Evolutionary conservation across 2,113 vertebrate species (phyloP), one percentile per base, ranked within the genome.

Genomic region (Ageneiosus marmoratus): DNA sequence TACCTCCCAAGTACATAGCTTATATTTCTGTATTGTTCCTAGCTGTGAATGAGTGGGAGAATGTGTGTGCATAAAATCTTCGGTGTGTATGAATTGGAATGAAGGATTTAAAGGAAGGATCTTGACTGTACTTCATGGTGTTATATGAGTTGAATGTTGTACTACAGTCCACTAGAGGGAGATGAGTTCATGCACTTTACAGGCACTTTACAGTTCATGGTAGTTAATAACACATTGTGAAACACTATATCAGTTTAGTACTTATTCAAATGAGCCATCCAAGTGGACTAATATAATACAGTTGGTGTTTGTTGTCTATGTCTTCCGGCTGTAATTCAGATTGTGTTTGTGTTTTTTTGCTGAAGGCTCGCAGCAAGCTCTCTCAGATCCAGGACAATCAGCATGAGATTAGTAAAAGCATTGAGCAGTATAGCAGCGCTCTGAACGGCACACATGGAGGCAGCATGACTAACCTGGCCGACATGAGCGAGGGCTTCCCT

Each of bases 361-460:
- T 67, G 5, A 89, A 99, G 98, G 97, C 97, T 12, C 95, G 98
- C 80, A 97, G 93, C 89, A 98, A 97, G 81, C 93, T 99, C 37
- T 97, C 96, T 3, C 97, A 97, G 83, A 95, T 99, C 84, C 97
- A 98, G 0, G 96, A 98, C 85, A 96, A 91, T 85, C 97, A 95
- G 32, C 95, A 96, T 81, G 97, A 99, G 76, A 93, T 96, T 85
- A 95, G 86, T 63, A 94, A 94, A 88, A 95, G 92, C 89, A 94
- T 98, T 1, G 96, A 97, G 65, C 96, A 96, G 79, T 96, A 95
- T 62, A 96, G 93, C n/a, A 95, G 93, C 87, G 93, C 90, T 2
- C 90, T 97, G 41, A 97, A 98, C 2, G 96, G 97, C 20, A 91
- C 95, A n/a, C 93, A 96, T 0, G 93, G 95, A 0, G 94, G 96